Evolutionary conservation across 2,113 vertebrate species (phyloP).

Genomic region (Oxyruncus cristatus): DNA sequence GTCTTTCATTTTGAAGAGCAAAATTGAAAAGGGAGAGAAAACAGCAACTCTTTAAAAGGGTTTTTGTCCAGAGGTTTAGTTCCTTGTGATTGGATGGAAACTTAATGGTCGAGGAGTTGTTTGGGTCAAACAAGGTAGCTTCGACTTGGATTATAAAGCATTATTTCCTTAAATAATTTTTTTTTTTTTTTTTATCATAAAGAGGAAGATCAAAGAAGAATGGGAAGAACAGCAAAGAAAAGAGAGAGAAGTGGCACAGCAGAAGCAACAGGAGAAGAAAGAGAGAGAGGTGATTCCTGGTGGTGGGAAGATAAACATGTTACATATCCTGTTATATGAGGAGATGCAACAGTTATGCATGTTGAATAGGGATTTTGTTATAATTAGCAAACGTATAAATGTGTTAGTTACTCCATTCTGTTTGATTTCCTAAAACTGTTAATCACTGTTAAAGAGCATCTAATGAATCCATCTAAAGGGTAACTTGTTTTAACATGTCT

Average conservation of each 20-base stretch:
- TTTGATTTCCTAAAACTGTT: neutral
- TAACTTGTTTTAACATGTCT: neutral
- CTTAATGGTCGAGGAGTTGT: neutral
- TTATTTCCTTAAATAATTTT: neutral
- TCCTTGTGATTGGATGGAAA: neutral
- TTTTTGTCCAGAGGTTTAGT: neutral
- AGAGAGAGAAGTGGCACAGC: constrained; percentile 83
- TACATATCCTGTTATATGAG: constrained; percentile 80
- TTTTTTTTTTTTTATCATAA: constrained; percentile 5
- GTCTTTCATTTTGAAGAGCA: neutral
- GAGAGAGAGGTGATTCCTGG: constrained; percentile 94
- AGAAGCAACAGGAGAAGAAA: constrained; percentile 87
- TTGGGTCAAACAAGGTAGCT: neutral
- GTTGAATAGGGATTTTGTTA: neutral
- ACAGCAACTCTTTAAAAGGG: neutral
- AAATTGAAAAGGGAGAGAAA: neutral
- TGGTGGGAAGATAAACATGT: constrained; percentile 82
- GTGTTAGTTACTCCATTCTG: neutral
- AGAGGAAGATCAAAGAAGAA: constrained; percentile 93
- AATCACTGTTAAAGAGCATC: neutral
- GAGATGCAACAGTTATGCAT: neutral
- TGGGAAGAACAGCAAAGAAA: constrained; percentile 91
- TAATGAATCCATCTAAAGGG: neutral
- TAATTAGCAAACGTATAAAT: neutral
- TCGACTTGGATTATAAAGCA: neutral